Percentiles rank a stretch among this genome's conserved stretches.
These are phyloP conservation scores for Orchestes rusci DNA, from an alignment of 2,888 invertebrate genomes.

Conservation along the genomic window DNA sequence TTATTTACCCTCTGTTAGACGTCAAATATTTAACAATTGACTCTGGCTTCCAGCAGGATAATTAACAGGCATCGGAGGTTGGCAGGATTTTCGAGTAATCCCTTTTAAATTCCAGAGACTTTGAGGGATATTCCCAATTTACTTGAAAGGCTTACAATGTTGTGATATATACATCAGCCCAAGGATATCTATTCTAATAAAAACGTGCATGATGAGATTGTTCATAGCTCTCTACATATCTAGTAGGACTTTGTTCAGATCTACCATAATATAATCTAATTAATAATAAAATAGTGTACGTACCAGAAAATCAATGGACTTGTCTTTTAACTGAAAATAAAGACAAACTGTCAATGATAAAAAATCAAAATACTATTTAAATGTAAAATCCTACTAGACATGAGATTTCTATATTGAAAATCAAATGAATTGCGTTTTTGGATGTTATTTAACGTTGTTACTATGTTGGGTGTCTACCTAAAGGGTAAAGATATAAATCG, in stretches of 20 bases:
- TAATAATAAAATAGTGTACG: conserved; percentile 30
- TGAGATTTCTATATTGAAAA: too few relatives aligned
- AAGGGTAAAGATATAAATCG: too few relatives aligned
- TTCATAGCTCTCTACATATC: conserved; percentile 19
- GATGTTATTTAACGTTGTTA: too few relatives aligned
- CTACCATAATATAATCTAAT: conserved; percentile 9
- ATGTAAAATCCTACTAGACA: too few relatives aligned
- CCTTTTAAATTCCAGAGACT: conserved; percentile 8
- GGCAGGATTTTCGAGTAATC: conserved; percentile 12
- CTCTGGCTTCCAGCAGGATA: conserved; percentile 16
- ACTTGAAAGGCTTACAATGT: too few relatives aligned
- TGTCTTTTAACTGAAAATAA: conserved; percentile 41
- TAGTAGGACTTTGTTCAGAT: conserved; percentile 16
- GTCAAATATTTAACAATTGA: conserved; percentile 24
- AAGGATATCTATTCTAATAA: too few relatives aligned
- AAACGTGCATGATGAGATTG: too few relatives aligned
- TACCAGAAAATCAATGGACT: conserved; percentile 40
- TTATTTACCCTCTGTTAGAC: conserved; percentile 9
- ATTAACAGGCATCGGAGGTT: conserved; percentile 14
- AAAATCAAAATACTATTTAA: background rate
- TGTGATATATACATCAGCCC: too few relatives aligned
- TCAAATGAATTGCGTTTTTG: too few relatives aligned
- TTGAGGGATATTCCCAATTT: background rate
- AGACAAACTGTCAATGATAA: conserved; percentile 16
- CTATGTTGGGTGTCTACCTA: too few relatives aligned